Evolutionary conservation across 2,888 invertebrate species (phyloP).

Genomic region (Conops quadrifasciatus): DNA sequence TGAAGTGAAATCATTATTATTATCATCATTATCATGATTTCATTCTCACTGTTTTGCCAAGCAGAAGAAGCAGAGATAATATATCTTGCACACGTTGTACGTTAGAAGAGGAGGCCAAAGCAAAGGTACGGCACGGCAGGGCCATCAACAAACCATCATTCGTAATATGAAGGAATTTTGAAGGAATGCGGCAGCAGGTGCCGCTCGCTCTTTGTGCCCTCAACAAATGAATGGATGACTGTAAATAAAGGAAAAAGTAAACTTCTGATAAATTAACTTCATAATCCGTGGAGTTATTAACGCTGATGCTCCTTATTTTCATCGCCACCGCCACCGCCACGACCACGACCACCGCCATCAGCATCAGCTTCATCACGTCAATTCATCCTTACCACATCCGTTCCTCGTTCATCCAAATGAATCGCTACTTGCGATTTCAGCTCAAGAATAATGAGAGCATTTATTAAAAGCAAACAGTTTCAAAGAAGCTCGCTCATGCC

Average conservation of each 20-base stretch:
- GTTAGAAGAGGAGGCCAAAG: too few relatives aligned
- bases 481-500: not conserved
- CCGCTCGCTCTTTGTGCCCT: not conserved
- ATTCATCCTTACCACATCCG: not conserved
- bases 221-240: conserved; percentile 1
- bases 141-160: too few relatives aligned
- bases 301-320: conserved; percentile 26
- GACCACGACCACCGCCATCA: not conserved
- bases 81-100: too few relatives aligned
- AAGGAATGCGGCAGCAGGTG: not conserved
- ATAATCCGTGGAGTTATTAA: conserved; percentile 38
- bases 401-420: not conserved
- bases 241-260: conserved; percentile 32
- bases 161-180: not conserved
- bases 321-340: not conserved
- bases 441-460: conserved; percentile 23
- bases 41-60: too few relatives aligned
- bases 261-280: conserved; percentile 43
- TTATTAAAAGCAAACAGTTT: conserved; percentile 28
- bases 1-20: too few relatives aligned
- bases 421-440: not conserved
- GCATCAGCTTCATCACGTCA: not conserved
- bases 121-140: too few relatives aligned
- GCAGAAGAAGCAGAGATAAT: too few relatives aligned
- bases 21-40: too few relatives aligned